Conservation (phyloP, 2,888 invertebrate genomes). For the Rhopalosiphum nymphaeae region DNA sequence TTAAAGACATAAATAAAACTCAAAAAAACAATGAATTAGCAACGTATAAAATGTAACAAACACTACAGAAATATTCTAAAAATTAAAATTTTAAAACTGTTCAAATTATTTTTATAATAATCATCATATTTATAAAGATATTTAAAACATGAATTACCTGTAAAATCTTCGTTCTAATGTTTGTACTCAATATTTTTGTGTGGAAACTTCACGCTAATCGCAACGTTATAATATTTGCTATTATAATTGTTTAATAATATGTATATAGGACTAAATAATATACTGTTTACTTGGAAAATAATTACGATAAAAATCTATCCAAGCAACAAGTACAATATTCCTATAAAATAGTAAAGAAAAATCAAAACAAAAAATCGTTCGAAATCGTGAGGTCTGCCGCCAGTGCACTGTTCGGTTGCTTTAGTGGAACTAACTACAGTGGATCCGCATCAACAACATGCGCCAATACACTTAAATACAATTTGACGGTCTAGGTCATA, state of each 20-base stretch:
- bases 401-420: not conserved
- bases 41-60: not conserved
- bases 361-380: not conserved
- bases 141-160: not conserved
- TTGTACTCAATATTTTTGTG: not conserved
- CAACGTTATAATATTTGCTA: not conserved
- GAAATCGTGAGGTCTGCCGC: not conserved
- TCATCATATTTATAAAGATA: not conserved
- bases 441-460: not conserved
- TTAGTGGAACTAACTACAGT: not conserved
- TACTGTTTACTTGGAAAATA: not conserved
- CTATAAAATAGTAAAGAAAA: not conserved
- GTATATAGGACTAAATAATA: not conserved
- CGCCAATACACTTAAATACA: not conserved
- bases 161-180: not conserved
- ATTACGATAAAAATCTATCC: not conserved
- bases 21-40: not conserved
- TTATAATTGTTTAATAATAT: not conserved
- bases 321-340: not conserved
- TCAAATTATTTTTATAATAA: not conserved
- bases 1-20: not conserved
- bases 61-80: not conserved
- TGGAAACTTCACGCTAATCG: not conserved
- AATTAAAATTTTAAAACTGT: not conserved
- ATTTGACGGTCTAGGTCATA: constrained; percentile 44